Evolutionary conservation across 1,140 invertebrate genomes (phyloP).

Genomic region (Ylistrum balloti): DNA sequence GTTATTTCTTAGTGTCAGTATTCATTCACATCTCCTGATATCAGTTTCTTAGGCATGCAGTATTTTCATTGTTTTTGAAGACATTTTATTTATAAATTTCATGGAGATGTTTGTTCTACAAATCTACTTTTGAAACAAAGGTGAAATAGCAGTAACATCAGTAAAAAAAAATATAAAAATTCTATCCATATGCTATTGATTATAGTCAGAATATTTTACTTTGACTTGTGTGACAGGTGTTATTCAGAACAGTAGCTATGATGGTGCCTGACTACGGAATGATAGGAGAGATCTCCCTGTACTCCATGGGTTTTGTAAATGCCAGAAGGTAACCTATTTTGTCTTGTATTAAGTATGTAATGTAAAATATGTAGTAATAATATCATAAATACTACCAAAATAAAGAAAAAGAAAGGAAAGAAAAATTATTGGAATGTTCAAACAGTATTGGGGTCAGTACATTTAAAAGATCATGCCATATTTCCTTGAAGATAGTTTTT

Average conservation of each 20-base stretch:
- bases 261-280: slow-evolving; percentile 83
- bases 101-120: background rate
- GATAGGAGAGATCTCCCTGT: slow-evolving; percentile 83
- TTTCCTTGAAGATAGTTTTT: too few species aligned
- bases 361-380: too few species aligned
- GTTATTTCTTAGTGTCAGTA: too few species aligned
- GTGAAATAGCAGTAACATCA: background rate
- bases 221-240: slow-evolving; percentile 73
- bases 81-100: slow-evolving; percentile 42
- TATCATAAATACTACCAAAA: too few species aligned
- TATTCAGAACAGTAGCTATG: slow-evolving; percentile 83
- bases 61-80: background rate
- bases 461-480: too few species aligned
- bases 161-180: too few species aligned
- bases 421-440: too few species aligned
- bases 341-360: too few species aligned
- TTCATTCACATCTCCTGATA: too few species aligned
- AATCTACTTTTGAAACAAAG: background rate
- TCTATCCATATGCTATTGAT: background rate
- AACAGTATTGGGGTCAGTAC: too few species aligned
- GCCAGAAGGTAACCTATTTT: slow-evolving; percentile 77
- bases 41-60: too few species aligned
- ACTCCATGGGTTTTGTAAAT: slow-evolving; percentile 83
- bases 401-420: too few species aligned
- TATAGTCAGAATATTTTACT: slow-evolving; percentile 4